Conservation (phyloP, 2,888 invertebrate genomes). For the Stenichneumon culpator region DNA sequence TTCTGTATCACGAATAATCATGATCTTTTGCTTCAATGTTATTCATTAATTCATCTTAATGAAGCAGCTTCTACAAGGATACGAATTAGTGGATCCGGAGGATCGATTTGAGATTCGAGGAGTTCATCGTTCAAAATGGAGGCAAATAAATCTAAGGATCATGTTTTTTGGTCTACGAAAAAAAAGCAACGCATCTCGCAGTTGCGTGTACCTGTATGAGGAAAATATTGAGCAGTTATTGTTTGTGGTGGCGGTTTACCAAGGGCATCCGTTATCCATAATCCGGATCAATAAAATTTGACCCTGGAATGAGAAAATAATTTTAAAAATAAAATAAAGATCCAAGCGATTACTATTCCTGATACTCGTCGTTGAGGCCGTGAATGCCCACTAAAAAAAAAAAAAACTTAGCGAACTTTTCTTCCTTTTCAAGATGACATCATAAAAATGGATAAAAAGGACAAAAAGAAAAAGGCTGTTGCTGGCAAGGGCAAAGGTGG, state of each 20-base stretch:
- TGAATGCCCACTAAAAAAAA: constrained; percentile 46
- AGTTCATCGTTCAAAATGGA: neutral
- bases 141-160: neutral
- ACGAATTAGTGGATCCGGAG: neutral
- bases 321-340: constrained; percentile 38
- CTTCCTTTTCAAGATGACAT: constrained; percentile 85
- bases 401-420: constrained; percentile 73
- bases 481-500: constrained; percentile 74
- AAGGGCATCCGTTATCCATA: neutral
- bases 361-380: constrained; percentile 74
- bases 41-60: constrained; percentile 1
- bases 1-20: neutral
- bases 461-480: constrained; percentile 81
- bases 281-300: neutral
- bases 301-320: neutral
- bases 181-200: neutral
- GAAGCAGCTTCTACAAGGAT: constrained; percentile 13
- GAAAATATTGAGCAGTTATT: neutral
- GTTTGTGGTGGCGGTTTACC: constrained; percentile 31
- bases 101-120: constrained; percentile 20
- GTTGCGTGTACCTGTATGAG: too few relatives aligned
- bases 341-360: constrained; percentile 54
- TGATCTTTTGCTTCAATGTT: neutral
- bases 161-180: constrained; percentile 2
- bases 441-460: constrained; percentile 84